Base-by-base conservation (phyloP, 2,797 vertebrate genomes). In the Microctenopoma lineatum region DNA sequence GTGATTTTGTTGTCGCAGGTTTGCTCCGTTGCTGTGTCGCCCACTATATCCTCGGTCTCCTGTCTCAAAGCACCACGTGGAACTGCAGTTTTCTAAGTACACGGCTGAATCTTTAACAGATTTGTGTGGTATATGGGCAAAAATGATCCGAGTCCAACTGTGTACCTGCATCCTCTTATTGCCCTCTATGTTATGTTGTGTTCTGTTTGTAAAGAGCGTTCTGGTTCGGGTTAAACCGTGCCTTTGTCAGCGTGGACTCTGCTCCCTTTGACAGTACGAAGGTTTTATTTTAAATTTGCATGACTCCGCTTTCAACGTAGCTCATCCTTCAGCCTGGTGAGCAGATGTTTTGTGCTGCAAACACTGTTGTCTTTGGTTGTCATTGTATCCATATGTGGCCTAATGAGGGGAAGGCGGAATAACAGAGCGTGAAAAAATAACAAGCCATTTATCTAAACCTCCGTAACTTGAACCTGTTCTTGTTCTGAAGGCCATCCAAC, bases 1-100 rank as follows among this genome's bases (percentile, higher is more conserved):
- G 69, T 86, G 60, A 79, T 55, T 63, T 59, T 72, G 60, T 55
- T 66, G 29, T 45, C 55, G 53, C 44, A 65, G 51, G 18, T 67
- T 38, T 38, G 38, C 66, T 67, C 15, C 7, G 15, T 44, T 42
- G 32, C 60, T 26, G 45, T 54, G 41, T 75, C 46, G 42, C 58
- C 71, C 64, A 66, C 76, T 59, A 71, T 80, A 62, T 75, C 32
- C 45, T 55, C 12, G 7, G 27, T 29, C 27, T 29, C 27, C 27
- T 41, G 46, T 27, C 54, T 74, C 26, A 38, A 53, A 80, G 29
- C 47, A 52, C 2, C 42, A 70, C 46, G 42, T 59, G 34, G 10
- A 34, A 60, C 38, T 27, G 32, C 32, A 36, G 21, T 55, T 21
- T 74, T 39, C 14, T 9, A 51, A 53, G 57, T 50, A 66, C 32